Evolutionary conservation across 2,113 vertebrate species (phyloP), one percentile per base, ranked within the genome.

Genomic region (Progne subis): DNA sequence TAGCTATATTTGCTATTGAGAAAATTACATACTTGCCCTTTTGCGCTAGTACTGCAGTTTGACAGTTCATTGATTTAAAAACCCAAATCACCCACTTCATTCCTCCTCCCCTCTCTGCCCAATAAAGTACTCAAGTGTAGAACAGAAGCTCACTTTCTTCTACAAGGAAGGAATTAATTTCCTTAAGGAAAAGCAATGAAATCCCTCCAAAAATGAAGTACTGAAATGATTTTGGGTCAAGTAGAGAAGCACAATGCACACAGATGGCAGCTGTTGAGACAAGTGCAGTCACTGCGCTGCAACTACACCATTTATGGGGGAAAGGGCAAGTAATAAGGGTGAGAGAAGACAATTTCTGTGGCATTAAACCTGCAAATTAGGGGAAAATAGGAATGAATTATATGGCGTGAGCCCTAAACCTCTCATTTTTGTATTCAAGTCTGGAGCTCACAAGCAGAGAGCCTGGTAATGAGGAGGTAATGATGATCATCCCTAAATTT

Each of bases 1-100:
- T 71, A 90, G 80, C 93, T 97, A 32, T 94, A 92, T 94, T 96
- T 92, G 80, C 86, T 92, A 39, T 76, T 60, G 76, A 92, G 79
- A 81, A 95, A 94, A 96, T 93, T 75, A 93, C 76, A 70, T 23
- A 59, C 88, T 92, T 90, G 89, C 52, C 85, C 89, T 94, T 92
- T 91, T 88, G 86, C 92, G 82, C 93, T 50, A 46, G 53, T 4
- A 13, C 86, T n/a, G 65, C 90, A 50, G 63, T 94, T 92, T 29
- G 72, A 53, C 75, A 87, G 46, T 60, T 91, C 75, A 90, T 88
- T 94, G 50, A 76, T 92, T 88, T 82, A 70, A 93, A 95, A 91
- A n/a, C 57, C 55, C 13, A 74, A 74, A 91, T 90, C 82, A 85
- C 20, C 55, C 76, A 41, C 83, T 91, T 86, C 34, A 60, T 90